Base-by-base conservation (phyloP, 1,140 invertebrate species). In the Stegodyphus mimosarum region DNA sequence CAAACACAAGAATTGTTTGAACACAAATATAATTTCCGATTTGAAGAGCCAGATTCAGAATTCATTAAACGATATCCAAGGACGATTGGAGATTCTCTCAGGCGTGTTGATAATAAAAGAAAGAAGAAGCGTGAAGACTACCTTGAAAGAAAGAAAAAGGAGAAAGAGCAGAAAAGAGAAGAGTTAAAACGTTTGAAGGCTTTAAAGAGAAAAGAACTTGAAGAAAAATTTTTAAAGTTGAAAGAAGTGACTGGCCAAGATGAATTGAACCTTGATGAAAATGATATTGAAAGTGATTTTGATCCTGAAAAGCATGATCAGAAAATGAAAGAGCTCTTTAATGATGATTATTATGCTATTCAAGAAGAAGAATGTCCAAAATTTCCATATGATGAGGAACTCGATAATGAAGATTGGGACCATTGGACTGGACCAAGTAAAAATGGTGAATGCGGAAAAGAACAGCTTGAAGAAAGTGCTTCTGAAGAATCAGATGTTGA, bases 21-120 rank as follows among this genome's bases (percentile, higher is more conserved):
- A 89, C 93, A 96, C 53, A 98, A 98, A 89, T 99, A 95, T 89
- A 99, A 99, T 91, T 98, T 98, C 90, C 93, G 98, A 88, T 99
- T 95, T 91, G 97, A 99, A 91, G 97, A 99, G 91, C 97, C 97
- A 0, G 97, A 98, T 91, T 93, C 94, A 74, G 96, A 98, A 88
- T 98, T 97, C 92, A 95, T 97, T 18, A 97, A 97, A 92, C 92
- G 95, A 17, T 99, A 96, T 92, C 97, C 98, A 1, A 93, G 98
- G 88, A 97, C 94, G 0, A 93, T 99, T 87, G 94, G 95, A 87
- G 94, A 95, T 90, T 95, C 95, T 6, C 90, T 99, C 77, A 92
- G 98, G 52, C 93, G 93, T 49, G 95, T 94, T 88, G 94, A 98
- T 89, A 94, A 94, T 53, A 93, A 93, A 83, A 92, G 97, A 79